phyloP scores from a whole-genome alignment of 2,888 invertebrate genomes.

The Aspidapion aeneum region DNA sequence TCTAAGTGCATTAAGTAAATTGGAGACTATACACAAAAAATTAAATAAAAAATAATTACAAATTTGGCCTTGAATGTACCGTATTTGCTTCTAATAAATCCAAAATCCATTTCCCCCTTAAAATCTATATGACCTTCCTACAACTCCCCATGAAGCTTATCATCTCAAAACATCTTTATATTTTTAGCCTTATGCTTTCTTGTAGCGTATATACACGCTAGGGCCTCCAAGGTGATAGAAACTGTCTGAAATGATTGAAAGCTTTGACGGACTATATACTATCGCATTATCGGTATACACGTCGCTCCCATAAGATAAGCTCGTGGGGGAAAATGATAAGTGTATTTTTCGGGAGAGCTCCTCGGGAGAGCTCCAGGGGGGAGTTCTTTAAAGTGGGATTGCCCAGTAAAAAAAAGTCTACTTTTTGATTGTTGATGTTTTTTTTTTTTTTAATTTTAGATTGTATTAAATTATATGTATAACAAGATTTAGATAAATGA shows the following conservation, averaged over 20 bases:
- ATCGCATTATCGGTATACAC: slow-evolving; percentile 42
- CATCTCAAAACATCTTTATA: not conserved
- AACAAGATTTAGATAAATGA: no score
- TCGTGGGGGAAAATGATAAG: slow-evolving; percentile 46
- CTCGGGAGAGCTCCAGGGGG: no score
- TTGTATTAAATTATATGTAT: no score
- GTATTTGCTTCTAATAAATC: no score
- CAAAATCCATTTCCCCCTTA: slow-evolving; percentile 12
- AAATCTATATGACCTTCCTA: not conserved
- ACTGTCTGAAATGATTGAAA: slow-evolving; percentile 47
- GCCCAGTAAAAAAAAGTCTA: no score
- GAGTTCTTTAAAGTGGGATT: not conserved
- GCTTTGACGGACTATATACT: slow-evolving; percentile 48
- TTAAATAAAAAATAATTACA: no score
- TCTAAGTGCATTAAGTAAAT: no score
- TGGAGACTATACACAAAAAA: no score
- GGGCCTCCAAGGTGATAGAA: slow-evolving; percentile 35
- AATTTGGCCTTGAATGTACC: no score
- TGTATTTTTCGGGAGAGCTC: slow-evolving; percentile 43
- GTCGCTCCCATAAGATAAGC: slow-evolving; percentile 35
- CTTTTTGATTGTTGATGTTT: no score
- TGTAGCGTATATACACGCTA: slow-evolving; percentile 5
- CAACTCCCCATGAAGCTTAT: not conserved
- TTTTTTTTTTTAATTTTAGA: no score
- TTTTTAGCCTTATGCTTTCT: not conserved